Evolutionary conservation across 2,113 vertebrate genomes (phyloP), one percentile per base, ranked within the genome.

Genomic region (Lota lota): DNA sequence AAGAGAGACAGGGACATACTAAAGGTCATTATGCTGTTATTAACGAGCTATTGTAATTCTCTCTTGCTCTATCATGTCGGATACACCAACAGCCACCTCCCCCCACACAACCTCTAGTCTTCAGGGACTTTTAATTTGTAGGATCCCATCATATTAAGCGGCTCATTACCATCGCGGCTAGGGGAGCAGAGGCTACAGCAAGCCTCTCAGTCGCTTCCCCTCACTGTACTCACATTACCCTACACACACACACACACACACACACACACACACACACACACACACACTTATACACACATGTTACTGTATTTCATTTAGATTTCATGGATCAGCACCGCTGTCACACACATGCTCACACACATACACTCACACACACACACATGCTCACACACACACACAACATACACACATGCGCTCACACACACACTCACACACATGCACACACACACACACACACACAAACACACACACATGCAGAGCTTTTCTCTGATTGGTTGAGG

Each of bases 1-100:
- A 62, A 1, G 74, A 63, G 59, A 67, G 70, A 80, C 54, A 63
- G 69, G 58, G 63, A 72, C 73, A 85, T 75, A 80, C 81, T 86
- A 83, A 85, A 68, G 73, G 69, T 88, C 79, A 88, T 88, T 87
- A 86, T 84, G 81, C 83, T 85, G 76, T 78, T 85, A 89, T 86
- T 90, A 84, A 87, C 74, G 72, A 78, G 73, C 75, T 65, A 76
- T 88, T 83, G 81, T 84, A 83, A 84, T 79, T 84, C 70, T 64
- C 73, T 56, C 74, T 56, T 71, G 84, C 82, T 77, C 64, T 77
- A 84, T 81, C 84, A 87, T 47, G 40, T 47, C 40, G 7, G 40
- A 28, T 28, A 28, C 28, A 28, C 28, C 65, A 15, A 19, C 61
- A 61, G 67, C 72, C 77, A 2, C 12, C 50, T 5, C 5, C 17